phyloP scores from a whole-genome alignment of 2,888 invertebrate genomes.

The Noctua janthina region DNA sequence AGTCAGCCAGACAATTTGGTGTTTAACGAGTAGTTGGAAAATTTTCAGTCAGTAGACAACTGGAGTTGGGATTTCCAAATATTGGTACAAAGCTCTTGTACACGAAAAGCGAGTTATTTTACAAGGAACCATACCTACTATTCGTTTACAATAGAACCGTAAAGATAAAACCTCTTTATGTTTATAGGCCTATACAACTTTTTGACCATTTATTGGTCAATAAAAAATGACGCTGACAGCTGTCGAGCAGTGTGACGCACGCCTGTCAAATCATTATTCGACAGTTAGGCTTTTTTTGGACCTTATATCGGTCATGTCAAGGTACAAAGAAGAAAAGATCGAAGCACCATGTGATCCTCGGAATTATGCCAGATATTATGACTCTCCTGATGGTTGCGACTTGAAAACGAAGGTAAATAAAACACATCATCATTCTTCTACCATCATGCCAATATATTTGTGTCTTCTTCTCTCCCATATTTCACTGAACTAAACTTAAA shows the following conservation, averaged over 20 bases:
- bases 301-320: not conserved
- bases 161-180: not conserved
- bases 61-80: too few relatives aligned
- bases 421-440: not conserved
- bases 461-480: not conserved
- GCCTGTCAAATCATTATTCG: not conserved
- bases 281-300: not conserved
- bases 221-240: not conserved
- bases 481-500: not conserved
- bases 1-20: not conserved
- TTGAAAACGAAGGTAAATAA: slow-evolving; percentile 77
- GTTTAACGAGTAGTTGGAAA: not conserved
- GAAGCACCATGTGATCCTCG: slow-evolving; percentile 44
- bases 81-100: too few relatives aligned
- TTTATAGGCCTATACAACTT: slow-evolving; percentile 14
- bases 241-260: not conserved
- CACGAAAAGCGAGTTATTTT: not conserved
- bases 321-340: too few relatives aligned
- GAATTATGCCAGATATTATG: slow-evolving; percentile 83
- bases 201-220: not conserved
- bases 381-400: slow-evolving; percentile 84
- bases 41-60: not conserved
- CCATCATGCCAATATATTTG: not conserved
- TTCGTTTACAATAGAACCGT: not conserved
- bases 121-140: not conserved